These are phyloP conservation scores for Rhynchonema sp. DNA, from an alignment of 2,888 invertebrate species.

Conservation along the genomic window DNA sequence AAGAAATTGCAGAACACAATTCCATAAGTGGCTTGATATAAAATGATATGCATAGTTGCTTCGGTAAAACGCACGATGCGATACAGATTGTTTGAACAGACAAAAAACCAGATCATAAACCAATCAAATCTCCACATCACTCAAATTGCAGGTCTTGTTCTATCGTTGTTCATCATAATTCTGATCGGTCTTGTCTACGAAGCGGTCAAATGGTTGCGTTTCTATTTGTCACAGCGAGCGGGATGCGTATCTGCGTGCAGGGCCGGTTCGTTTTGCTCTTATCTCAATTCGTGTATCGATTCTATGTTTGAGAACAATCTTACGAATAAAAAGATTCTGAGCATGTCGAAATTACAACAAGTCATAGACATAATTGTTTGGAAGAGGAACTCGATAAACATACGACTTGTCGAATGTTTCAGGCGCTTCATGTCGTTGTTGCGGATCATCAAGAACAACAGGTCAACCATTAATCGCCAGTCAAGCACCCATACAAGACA, in stretches of 20 bases:
- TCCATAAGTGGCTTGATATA: no score
- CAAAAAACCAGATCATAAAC: no score
- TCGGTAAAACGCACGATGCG: no score
- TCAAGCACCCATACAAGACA: no score
- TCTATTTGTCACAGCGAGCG: neutral
- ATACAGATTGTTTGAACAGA: no score
- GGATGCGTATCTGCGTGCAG: neutral
- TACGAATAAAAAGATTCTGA: neutral
- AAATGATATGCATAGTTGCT: no score
- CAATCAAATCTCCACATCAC: no score
- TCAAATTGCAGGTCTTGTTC: neutral
- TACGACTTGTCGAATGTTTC: no score
- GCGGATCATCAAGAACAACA: neutral
- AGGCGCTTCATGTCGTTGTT: neutral
- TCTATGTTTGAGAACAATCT: neutral
- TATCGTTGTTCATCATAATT: neutral
- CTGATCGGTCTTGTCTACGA: neutral
- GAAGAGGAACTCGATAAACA: no score
- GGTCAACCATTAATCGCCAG: neutral
- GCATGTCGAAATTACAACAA: no score
- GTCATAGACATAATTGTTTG: no score
- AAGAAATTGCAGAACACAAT: no score
- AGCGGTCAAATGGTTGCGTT: neutral
- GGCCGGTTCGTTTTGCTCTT: neutral
- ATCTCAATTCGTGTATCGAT: neutral